A percentile compares a stretch with the other conserved stretches of the same genome.
These are phyloP conservation scores for Gnathonemus longibarbis DNA, from an alignment of 2,113 vertebrate genomes.

Conservation along the genomic window DNA sequence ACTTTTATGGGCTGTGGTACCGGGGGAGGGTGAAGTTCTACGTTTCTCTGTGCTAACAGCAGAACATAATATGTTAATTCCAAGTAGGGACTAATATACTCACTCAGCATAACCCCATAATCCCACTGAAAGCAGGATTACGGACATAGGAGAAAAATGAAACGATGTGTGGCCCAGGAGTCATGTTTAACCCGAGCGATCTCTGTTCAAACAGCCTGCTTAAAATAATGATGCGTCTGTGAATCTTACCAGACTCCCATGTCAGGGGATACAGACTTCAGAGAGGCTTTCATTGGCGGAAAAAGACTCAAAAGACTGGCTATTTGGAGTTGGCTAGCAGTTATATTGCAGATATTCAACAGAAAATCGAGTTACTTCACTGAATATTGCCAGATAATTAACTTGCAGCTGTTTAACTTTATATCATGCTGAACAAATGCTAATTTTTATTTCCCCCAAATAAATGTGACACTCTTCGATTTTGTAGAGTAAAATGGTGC, in stretches of 20 bases:
- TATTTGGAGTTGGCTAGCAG: not conserved
- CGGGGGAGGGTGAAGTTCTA: not conserved
- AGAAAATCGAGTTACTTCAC: not conserved
- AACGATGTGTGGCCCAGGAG: not conserved
- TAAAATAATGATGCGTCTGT: not conserved
- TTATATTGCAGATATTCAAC: not conserved
- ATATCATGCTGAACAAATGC: not conserved
- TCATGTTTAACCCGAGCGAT: not conserved
- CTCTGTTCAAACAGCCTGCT: not conserved
- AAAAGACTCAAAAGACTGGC: not conserved
- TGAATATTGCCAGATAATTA: not conserved
- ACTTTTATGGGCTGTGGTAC: not conserved
- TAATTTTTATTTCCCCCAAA: not conserved
- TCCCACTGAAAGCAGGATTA: slow-evolving; percentile 10
- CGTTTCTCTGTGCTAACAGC: not conserved
- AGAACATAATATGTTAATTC: not conserved
- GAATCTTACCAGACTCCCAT: not conserved
- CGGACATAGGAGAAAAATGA: not conserved
- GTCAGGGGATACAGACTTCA: not conserved
- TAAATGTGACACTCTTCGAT: not conserved
- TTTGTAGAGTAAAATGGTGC: not conserved
- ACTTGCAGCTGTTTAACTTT: not conserved
- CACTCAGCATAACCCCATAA: not conserved
- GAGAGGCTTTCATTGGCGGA: not conserved
- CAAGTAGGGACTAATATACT: not conserved